Percentiles rank a stretch among this genome's conserved stretches.
Conservation (phyloP, 2,888 invertebrate species). For the Poecilobothrus nobilitatus region DNA sequence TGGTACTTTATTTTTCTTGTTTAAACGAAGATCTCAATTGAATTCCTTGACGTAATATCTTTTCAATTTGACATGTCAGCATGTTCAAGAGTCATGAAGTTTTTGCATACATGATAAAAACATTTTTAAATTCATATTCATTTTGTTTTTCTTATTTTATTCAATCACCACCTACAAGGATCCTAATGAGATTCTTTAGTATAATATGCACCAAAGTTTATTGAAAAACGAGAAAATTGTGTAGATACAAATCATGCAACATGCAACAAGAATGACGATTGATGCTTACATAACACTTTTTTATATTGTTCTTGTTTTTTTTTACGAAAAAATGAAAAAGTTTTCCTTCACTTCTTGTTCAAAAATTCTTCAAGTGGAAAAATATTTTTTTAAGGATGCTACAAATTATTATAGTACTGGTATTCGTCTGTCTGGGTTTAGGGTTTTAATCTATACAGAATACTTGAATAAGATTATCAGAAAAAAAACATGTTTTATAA, state of each 20-base stretch:
- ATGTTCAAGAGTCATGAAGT: not conserved
- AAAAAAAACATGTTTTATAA: not conserved
- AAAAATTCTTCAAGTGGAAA: slow-evolving; percentile 1
- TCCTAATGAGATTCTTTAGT: not conserved
- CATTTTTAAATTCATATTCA: not conserved
- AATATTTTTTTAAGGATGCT: not conserved
- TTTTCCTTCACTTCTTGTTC: not conserved
- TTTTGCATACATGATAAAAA: slow-evolving; percentile 3
- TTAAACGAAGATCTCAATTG: not conserved
- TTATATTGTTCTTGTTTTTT: not conserved
- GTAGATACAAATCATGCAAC: not conserved
- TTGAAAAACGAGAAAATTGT: not conserved
- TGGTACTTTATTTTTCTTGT: not conserved
- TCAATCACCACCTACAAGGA: slow-evolving; percentile 1
- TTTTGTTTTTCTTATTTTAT: not conserved
- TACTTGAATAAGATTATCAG: not conserved
- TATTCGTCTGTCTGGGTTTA: not conserved
- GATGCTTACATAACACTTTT: slow-evolving; percentile 3
- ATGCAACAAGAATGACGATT: not conserved
- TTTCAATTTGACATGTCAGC: not conserved
- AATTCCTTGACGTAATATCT: not conserved
- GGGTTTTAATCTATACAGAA: not conserved
- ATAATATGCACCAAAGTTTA: not conserved
- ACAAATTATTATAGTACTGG: not conserved
- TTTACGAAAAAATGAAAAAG: not conserved